phyloP scores from a whole-genome alignment of 2,113 vertebrate species.

The Nestor notabilis region DNA sequence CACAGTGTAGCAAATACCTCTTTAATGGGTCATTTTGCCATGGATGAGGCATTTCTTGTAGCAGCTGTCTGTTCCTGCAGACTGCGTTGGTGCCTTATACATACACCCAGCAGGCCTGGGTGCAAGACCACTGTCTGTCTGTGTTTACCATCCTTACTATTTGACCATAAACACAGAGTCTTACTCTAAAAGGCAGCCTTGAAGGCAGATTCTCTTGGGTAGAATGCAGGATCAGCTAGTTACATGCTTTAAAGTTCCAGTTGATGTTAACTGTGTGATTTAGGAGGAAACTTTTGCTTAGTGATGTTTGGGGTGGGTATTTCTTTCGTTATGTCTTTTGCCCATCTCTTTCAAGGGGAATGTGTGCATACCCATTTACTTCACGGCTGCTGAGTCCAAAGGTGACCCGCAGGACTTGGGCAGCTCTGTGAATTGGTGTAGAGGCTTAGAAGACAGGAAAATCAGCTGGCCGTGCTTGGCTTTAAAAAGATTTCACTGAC shows the following conservation, averaged over 20 bases:
- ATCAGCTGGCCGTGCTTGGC: background rate
- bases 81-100: background rate
- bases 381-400: background rate
- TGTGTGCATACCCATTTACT: background rate
- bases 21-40: background rate
- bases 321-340: background rate
- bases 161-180: background rate
- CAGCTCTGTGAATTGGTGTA: background rate
- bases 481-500: slow-evolving; percentile 26
- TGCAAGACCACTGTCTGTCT: background rate
- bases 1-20: background rate
- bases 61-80: background rate
- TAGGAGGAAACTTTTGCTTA: background rate
- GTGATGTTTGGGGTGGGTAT: background rate
- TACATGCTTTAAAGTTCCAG: background rate
- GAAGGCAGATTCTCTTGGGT: background rate
- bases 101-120: background rate
- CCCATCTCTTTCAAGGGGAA: background rate
- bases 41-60: background rate
- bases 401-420: background rate
- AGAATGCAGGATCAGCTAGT: background rate
- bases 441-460: background rate
- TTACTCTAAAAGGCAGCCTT: background rate
- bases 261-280: background rate
- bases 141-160: background rate